Base-by-base conservation (phyloP, 2,797 vertebrate genomes). In the Betta splendens region DNA sequence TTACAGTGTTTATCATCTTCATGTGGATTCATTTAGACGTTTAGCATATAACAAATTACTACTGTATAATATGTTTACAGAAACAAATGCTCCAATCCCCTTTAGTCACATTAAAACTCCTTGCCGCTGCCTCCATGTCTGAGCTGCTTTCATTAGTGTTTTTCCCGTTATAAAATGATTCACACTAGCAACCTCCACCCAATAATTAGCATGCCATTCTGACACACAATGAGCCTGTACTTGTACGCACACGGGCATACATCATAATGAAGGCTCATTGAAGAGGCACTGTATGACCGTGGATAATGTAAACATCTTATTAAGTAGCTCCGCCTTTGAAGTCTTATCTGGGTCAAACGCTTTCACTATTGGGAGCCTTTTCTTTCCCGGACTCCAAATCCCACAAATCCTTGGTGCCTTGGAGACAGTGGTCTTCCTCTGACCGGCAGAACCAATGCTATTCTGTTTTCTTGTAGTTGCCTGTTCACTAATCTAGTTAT, bases 221-320 rank as follows among this genome's bases (percentile, higher is more conserved):
- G 15, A 52, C 28, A 80, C 15, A 71, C 53, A 72, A 74, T 60
- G 53, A 72, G 61, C 32, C 22, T 47, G 32, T 38, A 44, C 53
- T 64, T 25, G n/a, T 40, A 51, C 50, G 68, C 37, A 50, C 43
- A 45, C 49, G 56, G 9, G 70, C 48, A 67, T 47, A 35, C 47
- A 15, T 20, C 33, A 9, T 75, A 85, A 79, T 83, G 73, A 81
- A 74, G 70, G 85, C 74, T 76, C 77, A 69, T 49, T 83, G 64
- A 79, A 70, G 88, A 79, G 86, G 81, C 79, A 50, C 73, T 9
- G 45, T 84, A 73, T 67, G 81, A 84, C 83, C 79, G 65, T 89
- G 87, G 80, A 86, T 88, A 89, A 91, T 89, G 87, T 89, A 89
- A 91, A 91, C 88, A 87, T 86, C 84, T 87, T 87, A 91, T 90